phyloP scores from a whole-genome alignment of 30 jellyfish, hydroid and myxozoan genomes.

The Clytia hemisphaerica region DNA sequence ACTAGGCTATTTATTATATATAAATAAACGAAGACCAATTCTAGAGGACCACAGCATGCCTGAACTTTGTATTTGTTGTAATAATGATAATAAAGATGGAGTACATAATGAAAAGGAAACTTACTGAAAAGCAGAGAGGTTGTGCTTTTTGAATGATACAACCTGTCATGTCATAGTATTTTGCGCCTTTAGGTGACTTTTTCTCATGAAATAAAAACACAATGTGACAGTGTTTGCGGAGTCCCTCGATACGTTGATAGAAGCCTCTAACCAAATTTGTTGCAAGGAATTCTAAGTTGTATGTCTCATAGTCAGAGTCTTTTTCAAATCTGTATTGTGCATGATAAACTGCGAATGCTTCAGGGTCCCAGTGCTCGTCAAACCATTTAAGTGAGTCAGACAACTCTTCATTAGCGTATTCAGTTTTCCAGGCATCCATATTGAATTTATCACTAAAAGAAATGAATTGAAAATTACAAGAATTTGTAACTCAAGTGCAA shows the following conservation, averaged over 20 bases:
- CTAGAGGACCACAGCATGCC: too few species aligned
- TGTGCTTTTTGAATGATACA: slow-evolving; percentile 45
- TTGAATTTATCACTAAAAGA: slow-evolving; percentile 45
- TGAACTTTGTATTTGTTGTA: too few species aligned
- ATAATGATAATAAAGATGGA: too few species aligned
- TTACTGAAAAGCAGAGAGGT: too few species aligned
- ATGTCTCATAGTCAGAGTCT: slow-evolving; percentile 64
- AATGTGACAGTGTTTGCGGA: slow-evolving; percentile 61
- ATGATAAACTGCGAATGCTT: slow-evolving; percentile 83
- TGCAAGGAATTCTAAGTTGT: slow-evolving; percentile 50
- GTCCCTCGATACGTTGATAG: slow-evolving; percentile 74
- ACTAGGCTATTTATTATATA: too few species aligned
- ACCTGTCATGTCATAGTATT: background rate
- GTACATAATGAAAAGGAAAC: too few species aligned
- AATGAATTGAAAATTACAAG: background rate
- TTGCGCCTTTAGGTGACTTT: background rate
- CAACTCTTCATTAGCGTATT: slow-evolving; percentile 62
- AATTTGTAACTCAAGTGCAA: background rate
- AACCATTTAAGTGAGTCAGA: slow-evolving; percentile 80
- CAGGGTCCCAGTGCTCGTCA: slow-evolving; percentile 72
- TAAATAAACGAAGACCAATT: too few species aligned
- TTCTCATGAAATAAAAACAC: background rate
- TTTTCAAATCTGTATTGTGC: slow-evolving; percentile 69
- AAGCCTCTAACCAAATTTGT: slow-evolving; percentile 78
- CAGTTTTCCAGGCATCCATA: slow-evolving; percentile 85